phyloP scores from a whole-genome alignment of 2,113 vertebrate genomes.

The Tilapia sparmanii region DNA sequence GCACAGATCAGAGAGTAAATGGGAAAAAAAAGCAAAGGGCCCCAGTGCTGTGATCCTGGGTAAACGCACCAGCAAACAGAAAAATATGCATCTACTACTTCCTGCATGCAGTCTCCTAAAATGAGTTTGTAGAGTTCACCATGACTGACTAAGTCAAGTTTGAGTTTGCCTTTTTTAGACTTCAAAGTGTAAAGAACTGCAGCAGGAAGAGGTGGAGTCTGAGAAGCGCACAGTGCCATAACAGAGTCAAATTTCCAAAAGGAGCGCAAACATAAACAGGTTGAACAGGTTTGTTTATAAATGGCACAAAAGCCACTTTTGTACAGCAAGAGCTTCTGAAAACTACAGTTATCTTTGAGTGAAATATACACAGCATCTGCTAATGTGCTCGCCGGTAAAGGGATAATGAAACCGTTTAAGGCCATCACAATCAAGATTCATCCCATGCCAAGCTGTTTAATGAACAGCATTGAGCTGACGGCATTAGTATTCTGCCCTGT shows the following conservation, averaged over 20 bases:
- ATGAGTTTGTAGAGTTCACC: background rate
- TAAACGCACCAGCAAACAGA: slow-evolving; percentile 9
- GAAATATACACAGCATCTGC: background rate
- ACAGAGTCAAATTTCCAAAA: slow-evolving; percentile 43
- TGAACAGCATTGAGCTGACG: slow-evolving; percentile 21
- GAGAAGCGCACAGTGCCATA: background rate
- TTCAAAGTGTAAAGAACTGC: background rate
- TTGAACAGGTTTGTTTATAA: slow-evolving; percentile 52
- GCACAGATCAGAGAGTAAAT: slow-evolving; percentile 15
- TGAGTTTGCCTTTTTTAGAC: background rate
- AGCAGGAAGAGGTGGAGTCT: slow-evolving; percentile 8
- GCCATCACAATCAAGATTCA: background rate
- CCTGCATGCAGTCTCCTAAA: background rate
- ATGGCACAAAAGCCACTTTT: slow-evolving; percentile 8
- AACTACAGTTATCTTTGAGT: background rate
- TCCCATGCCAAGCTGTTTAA: slow-evolving; percentile 21
- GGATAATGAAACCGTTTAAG: slow-evolving; percentile 17
- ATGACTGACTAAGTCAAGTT: background rate
- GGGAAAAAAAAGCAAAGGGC: background rate
- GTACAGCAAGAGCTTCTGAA: background rate
- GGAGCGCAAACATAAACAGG: slow-evolving; percentile 38
- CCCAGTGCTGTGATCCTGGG: slow-evolving; percentile 1
- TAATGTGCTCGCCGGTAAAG: slow-evolving; percentile 1
- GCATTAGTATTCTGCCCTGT: slow-evolving; percentile 54
- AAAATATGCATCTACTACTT: background rate